Percentiles rank a stretch among this genome's conserved stretches.
Conservation (phyloP, 2,888 invertebrate genomes). For the Sesia bembeciformis region DNA sequence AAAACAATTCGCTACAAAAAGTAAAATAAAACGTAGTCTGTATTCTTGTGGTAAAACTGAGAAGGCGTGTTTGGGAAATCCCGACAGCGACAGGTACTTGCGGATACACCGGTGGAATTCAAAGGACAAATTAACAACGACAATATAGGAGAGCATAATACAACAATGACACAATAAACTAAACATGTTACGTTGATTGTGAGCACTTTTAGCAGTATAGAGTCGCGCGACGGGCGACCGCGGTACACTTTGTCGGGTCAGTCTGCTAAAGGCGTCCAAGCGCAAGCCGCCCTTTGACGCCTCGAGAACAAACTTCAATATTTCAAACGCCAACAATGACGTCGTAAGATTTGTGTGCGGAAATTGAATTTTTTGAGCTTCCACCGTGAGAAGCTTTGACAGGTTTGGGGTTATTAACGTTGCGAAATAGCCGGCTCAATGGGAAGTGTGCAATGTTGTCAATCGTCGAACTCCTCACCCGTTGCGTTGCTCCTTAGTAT, state of each 20-base stretch:
- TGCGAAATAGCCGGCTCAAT: slow-evolving; percentile 29
- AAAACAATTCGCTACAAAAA: not conserved
- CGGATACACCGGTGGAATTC: slow-evolving; percentile 9
- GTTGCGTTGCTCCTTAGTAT: no score
- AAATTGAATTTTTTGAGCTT: slow-evolving; percentile 65
- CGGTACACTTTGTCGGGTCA: slow-evolving; percentile 45
- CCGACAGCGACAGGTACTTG: not conserved
- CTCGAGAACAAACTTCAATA: slow-evolving; percentile 47
- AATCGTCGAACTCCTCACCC: no score
- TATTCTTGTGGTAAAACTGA: not conserved
- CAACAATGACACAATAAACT: slow-evolving; percentile 51
- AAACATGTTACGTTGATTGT: slow-evolving; percentile 65
- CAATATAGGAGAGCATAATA: slow-evolving; percentile 35
- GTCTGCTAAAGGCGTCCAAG: slow-evolving; percentile 26
- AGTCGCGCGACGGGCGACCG: slow-evolving; percentile 41
- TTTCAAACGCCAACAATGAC: slow-evolving; percentile 68
- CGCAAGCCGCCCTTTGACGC: slow-evolving; percentile 37
- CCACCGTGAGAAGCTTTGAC: slow-evolving; percentile 63
- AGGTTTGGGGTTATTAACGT: slow-evolving; percentile 47
- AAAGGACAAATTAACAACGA: slow-evolving; percentile 46
- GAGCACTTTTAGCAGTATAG: slow-evolving; percentile 61
- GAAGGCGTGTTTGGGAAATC: slow-evolving; percentile 1
- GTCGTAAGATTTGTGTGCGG: slow-evolving; percentile 68
- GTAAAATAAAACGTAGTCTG: not conserved
- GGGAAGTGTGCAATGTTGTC: slow-evolving; percentile 43